phyloP scores from a whole-genome alignment of 1,140 invertebrate genomes.

The Drosophila elegans region DNA sequence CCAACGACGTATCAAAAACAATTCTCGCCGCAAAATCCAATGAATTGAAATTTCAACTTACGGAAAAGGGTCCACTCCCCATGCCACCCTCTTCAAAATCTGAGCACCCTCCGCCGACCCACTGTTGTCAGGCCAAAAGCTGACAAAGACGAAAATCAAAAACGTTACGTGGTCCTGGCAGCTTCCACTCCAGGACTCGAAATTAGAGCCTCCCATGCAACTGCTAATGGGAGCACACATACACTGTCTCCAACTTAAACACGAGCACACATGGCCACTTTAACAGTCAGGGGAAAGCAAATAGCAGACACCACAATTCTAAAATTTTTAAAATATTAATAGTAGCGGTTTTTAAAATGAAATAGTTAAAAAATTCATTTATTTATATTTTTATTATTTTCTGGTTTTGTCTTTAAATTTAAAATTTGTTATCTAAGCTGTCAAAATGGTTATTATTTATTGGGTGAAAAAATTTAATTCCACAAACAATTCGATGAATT shows the following conservation, averaged over 20 bases:
- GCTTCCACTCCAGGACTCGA: constrained; percentile 65
- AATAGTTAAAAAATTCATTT: no score
- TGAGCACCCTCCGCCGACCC: constrained; percentile 9
- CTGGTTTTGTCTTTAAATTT: no score
- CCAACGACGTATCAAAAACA: constrained; percentile 73
- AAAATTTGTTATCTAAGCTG: no score
- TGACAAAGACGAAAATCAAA: constrained; percentile 78
- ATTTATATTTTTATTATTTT: no score
- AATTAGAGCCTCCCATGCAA: constrained; percentile 80
- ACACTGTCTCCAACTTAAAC: constrained; percentile 24
- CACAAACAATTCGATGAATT: no score
- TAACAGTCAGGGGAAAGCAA: constrained; percentile 7
- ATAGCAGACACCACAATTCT: neutral
- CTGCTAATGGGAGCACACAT: constrained; percentile 71
- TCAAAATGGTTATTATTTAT: no score
- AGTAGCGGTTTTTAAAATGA: neutral
- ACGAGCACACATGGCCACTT: neutral
- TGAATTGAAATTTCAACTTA: constrained; percentile 83
- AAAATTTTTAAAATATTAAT: neutral
- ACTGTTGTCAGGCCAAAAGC: constrained; percentile 60
- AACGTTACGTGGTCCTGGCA: constrained; percentile 71
- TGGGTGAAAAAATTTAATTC: no score
- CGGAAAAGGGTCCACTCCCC: constrained; percentile 36
- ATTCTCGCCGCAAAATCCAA: constrained; percentile 70
- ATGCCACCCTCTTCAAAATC: constrained; percentile 1